Conservation (phyloP, 2,113 vertebrate genomes). For the Hemiprocne comata region DNA sequence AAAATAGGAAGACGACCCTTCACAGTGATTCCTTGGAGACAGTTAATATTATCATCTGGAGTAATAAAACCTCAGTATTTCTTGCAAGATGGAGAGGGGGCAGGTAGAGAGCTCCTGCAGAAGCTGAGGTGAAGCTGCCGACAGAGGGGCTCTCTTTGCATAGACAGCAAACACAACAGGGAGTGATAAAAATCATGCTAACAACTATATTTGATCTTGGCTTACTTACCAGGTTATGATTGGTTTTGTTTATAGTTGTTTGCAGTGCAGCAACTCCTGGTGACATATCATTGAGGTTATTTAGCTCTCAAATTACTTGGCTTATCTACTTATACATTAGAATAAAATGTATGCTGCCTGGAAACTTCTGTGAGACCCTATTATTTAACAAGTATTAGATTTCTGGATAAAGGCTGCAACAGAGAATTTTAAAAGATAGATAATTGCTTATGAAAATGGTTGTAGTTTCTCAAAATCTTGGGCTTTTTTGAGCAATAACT, state of each 20-base stretch:
- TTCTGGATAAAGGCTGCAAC: background rate
- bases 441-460: background rate
- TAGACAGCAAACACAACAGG: background rate
- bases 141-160: background rate
- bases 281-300: background rate
- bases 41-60: background rate
- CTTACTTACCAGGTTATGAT: background rate
- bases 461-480: background rate
- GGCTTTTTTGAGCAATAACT: background rate
- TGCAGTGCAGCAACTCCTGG: background rate
- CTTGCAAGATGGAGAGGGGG: background rate
- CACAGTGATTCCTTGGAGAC: fast-evolving
- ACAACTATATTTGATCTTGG: background rate
- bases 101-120: background rate
- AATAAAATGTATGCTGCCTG: background rate
- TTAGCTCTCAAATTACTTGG: background rate
- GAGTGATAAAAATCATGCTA: background rate
- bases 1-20: background rate
- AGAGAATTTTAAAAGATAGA: background rate
- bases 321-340: background rate
- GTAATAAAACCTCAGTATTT: background rate
- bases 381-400: background rate
- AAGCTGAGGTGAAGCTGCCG: background rate
- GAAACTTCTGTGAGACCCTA: background rate
- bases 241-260: background rate